Percentiles rank a stretch among this genome's conserved stretches.
phyloP scores from a whole-genome alignment of 2,888 invertebrate species.

The Lucinisca nassula region DNA sequence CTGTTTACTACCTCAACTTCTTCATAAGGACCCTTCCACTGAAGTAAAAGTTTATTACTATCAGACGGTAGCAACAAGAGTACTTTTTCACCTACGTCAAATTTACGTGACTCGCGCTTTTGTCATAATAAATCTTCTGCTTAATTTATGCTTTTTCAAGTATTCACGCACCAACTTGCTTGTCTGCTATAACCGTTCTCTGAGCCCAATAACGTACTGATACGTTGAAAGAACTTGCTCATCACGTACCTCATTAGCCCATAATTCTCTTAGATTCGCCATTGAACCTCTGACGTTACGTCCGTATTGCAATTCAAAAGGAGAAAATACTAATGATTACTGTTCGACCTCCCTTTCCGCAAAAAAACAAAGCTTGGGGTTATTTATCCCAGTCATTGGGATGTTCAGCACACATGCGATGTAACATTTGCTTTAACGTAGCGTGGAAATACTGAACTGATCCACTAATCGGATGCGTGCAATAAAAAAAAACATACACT shows the following conservation, averaged over 20 bases:
- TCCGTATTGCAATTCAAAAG: neutral
- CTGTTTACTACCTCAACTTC: neutral
- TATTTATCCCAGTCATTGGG: neutral
- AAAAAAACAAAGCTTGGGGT: neutral
- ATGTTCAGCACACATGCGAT: neutral
- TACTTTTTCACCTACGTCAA: neutral
- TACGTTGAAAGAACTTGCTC: neutral
- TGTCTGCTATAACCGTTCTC: neutral
- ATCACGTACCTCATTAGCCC: neutral
- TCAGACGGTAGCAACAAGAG: neutral
- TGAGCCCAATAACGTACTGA: neutral
- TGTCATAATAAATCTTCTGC: neutral
- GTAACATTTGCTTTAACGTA: neutral
- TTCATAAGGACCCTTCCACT: neutral
- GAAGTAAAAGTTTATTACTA: neutral
- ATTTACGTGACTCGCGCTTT: neutral
- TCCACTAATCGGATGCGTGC: no score
- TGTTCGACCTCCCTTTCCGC: neutral
- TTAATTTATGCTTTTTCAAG: neutral
- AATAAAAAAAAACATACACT: no score
- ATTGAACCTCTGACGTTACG: neutral
- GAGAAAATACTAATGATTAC: neutral
- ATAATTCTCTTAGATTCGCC: neutral
- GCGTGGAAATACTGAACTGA: neutral
- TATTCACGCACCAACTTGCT: neutral